These are phyloP conservation scores for Excalfactoria chinensis DNA, from an alignment of 2,113 vertebrate genomes.

Conservation along the genomic window DNA sequence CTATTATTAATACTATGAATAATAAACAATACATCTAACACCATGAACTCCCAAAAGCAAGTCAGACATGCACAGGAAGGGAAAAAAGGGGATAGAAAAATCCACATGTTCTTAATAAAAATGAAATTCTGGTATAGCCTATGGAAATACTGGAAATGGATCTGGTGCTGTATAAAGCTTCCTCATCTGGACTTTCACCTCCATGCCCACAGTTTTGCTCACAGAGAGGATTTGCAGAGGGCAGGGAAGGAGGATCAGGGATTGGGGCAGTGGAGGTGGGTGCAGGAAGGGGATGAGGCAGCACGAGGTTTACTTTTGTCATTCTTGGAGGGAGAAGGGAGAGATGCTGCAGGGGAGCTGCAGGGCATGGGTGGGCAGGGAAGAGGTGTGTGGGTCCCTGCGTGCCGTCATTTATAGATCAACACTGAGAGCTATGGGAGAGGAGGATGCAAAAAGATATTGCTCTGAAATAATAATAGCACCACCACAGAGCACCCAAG, in stretches of 20 bases:
- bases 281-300: not conserved
- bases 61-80: not conserved
- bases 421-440: not conserved
- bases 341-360: not conserved
- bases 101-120: not conserved
- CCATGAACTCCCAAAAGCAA: not conserved
- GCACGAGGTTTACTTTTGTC: not conserved
- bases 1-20: conserved; percentile 39
- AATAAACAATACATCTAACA: conserved; percentile 29
- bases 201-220: not conserved
- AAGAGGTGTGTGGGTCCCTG: not conserved
- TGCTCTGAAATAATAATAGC: not conserved
- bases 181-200: not conserved
- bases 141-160: conserved; percentile 10
- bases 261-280: not conserved
- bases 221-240: not conserved
- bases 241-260: not conserved
- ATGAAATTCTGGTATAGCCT: not conserved
- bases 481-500: not conserved
- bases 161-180: not conserved
- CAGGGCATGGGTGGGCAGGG: not conserved
- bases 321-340: not conserved
- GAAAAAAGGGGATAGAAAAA: not conserved
- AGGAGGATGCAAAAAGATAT: not conserved
- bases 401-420: not conserved